Percentiles rank a stretch among this genome's conserved stretches.
Evolutionary conservation across 2,113 vertebrate genomes (phyloP).

Genomic region (Catharus fuscescens): DNA sequence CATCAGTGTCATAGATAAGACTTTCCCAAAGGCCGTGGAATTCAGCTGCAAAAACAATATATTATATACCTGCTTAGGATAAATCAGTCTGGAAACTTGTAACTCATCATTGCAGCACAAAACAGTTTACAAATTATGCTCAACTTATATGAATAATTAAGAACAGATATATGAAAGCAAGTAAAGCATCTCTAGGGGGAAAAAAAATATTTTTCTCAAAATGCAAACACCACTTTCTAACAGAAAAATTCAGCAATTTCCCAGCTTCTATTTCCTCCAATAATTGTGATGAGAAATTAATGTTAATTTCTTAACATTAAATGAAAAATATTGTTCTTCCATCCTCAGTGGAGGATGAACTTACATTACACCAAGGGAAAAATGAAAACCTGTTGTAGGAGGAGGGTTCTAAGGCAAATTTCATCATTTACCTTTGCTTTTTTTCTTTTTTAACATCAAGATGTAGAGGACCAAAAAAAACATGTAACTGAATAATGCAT

Average conservation of each 20-base stretch:
- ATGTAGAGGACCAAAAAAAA: not conserved
- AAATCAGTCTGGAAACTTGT: not conserved
- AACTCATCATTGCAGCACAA: not conserved
- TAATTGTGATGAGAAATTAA: not conserved
- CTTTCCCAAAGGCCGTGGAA: constrained; percentile 98
- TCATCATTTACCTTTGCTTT: not conserved
- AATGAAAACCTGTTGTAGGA: not conserved
- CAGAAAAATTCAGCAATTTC: not conserved
- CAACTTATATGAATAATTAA: not conserved
- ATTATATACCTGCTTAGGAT: not conserved
- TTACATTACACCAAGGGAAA: not conserved
- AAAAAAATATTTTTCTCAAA: not conserved
- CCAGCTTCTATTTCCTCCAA: not conserved
- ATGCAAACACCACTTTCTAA: not conserved
- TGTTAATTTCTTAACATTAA: not conserved
- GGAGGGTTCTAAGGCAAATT: not conserved
- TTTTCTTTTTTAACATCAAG: not conserved
- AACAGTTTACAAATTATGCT: not conserved
- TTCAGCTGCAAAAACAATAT: constrained; percentile 80
- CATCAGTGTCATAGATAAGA: constrained; percentile 88
- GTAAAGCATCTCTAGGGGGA: not conserved
- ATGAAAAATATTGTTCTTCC: not conserved
- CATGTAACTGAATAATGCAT: not conserved
- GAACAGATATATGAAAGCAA: not conserved
- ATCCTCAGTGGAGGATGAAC: not conserved